Evolutionary conservation across 1,140 invertebrate species (phyloP), one percentile per base, ranked within the genome.

Genomic region (Caligus rogercresseyi): DNA sequence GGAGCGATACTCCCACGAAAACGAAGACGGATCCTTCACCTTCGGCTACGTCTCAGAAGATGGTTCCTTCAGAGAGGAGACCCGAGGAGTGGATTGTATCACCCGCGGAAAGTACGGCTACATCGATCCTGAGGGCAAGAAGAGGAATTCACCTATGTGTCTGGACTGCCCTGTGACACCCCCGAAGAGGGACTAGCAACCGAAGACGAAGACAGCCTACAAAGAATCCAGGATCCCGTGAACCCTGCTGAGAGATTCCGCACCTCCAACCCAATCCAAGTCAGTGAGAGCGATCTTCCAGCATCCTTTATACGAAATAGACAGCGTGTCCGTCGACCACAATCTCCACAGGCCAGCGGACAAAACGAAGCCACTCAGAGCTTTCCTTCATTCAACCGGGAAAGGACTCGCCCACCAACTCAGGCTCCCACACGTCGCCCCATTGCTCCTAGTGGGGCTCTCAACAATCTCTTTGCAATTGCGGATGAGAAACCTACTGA

Each of bases 61-160:
- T 69, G 87, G 87, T n/a, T 85, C 83, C 16, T 88, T 89, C 77
- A 89, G 89, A 68, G 86, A 89, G 70, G 86, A 91, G 72, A 87
- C 85, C 1, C 73, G 86, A 64, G 86, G 86, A 18, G 85, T 83
- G 0, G 86, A 89, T 71, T 89, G 87, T 69, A 84, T 88, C 0
- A 87, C 89, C 0, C 76, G 85, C 60, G 87, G 87, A 3, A 89
- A 89, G 71, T 90, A 89, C 71, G 86, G 86, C 11, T 91, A 90
- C 73, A 77, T 89, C 16, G 87, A 89, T 70, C 86, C 87, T 1
- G 84, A 88, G 67, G 87, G 88, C 61, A 86, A 88, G 71, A 86
- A 87, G 68, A 73, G 87, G 85, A 89, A 69, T 89, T 89, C 71
- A 86, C 83, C 1, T 91, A 91, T 71, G 85, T 87, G 1, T 87